Percentiles rank a stretch among this genome's conserved stretches.
These are phyloP conservation scores for Hemicentrotus pulcherrimus DNA, from an alignment of 35 echinoderm and acorn worm species.

Conservation along the genomic window DNA sequence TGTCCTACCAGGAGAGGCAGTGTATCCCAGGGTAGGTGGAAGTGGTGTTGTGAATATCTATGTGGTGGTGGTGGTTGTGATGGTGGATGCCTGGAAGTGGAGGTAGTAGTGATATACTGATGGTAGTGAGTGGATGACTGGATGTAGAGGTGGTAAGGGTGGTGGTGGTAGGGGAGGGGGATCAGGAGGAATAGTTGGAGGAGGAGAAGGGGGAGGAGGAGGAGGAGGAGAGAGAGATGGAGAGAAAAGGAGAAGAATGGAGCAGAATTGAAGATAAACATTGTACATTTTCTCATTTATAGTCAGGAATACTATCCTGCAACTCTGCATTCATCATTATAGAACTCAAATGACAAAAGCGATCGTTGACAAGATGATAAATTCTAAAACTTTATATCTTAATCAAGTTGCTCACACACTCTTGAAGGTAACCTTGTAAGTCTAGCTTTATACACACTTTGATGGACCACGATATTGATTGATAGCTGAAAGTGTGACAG, in stretches of 20 bases:
- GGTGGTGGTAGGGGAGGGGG: neutral
- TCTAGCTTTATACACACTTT: neutral
- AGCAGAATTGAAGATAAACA: too few relatives aligned
- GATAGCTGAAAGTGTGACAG: neutral
- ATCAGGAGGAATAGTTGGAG: too few relatives aligned
- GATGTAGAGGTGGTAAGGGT: neutral
- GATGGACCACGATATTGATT: neutral
- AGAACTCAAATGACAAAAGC: too few relatives aligned
- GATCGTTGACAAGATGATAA: neutral
- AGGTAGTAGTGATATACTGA: neutral
- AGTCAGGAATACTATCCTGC: too few relatives aligned
- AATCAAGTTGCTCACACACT: too few relatives aligned
- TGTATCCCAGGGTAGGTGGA: constrained; percentile 51
- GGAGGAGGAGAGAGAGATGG: too few relatives aligned
- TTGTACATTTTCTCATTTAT: too few relatives aligned
- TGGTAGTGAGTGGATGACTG: neutral
- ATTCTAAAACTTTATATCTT: too few relatives aligned
- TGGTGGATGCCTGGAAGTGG: neutral
- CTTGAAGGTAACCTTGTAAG: too few relatives aligned
- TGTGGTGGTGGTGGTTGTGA: neutral
- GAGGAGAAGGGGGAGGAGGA: too few relatives aligned
- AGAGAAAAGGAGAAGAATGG: too few relatives aligned
- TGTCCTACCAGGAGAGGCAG: constrained; percentile 83
- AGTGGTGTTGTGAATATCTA: neutral
- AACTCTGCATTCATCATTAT: too few relatives aligned